Percentiles rank a stretch among this genome's conserved stretches.
Evolutionary conservation across 2,888 invertebrate species (phyloP).

Genomic region (Pammene aurita): DNA sequence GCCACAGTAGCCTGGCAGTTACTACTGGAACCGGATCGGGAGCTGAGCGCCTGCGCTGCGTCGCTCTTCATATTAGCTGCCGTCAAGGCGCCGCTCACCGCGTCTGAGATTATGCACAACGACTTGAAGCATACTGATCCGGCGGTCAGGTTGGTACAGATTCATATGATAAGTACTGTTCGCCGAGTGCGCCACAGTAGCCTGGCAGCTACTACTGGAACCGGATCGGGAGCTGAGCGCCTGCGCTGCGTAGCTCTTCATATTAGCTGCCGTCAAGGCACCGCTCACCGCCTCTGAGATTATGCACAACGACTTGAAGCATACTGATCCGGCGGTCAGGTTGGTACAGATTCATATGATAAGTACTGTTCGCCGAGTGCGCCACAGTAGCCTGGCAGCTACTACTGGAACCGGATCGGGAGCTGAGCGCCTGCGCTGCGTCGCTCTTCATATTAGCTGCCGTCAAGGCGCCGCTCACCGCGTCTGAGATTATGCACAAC

Average conservation of each 20-base stretch:
- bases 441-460: constrained; percentile 96
- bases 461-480: constrained; percentile 94
- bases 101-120: constrained; percentile 93
- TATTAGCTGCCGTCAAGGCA: constrained; percentile 95
- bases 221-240: constrained; percentile 94
- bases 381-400: constrained; percentile 98
- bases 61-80: constrained; percentile 96
- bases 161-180: constrained; percentile 78
- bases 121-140: constrained; percentile 94
- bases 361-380: constrained; percentile 89
- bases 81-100: constrained; percentile 94
- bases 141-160: constrained; percentile 86
- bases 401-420: constrained; percentile 94
- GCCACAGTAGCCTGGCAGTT: constrained; percentile 98
- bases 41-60: constrained; percentile 92
- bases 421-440: constrained; percentile 92
- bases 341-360: constrained; percentile 66
- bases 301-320: constrained; percentile 94
- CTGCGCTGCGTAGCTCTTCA: constrained; percentile 94
- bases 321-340: constrained; percentile 91
- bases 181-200: constrained; percentile 93
- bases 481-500: constrained; percentile 93
- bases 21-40: constrained; percentile 94
- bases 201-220: constrained; percentile 97
- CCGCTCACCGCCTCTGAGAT: constrained; percentile 94